phyloP scores from a whole-genome alignment of 2,888 invertebrate species.

The Thymelicus lineola region DNA sequence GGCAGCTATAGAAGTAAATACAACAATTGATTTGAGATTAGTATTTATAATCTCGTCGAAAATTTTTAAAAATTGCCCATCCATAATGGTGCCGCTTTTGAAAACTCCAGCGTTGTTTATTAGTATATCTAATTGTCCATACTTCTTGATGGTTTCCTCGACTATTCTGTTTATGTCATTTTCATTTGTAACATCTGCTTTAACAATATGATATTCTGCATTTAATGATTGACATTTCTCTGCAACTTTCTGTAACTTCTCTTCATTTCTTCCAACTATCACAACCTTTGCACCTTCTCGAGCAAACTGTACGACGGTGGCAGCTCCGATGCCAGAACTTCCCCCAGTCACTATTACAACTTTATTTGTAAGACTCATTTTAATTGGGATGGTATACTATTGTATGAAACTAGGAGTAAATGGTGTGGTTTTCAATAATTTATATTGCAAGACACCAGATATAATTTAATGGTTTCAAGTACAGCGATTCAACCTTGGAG shows the following conservation, averaged over 20 bases:
- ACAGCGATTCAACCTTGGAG: too few relatives aligned
- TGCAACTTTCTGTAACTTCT: conserved; percentile 53
- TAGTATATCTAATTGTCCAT: conserved; percentile 56
- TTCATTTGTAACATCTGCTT: conserved; percentile 53
- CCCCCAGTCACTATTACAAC: conserved; percentile 66
- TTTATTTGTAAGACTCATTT: conserved; percentile 63
- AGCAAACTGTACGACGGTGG: conserved; percentile 54
- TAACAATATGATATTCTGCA: conserved; percentile 48
- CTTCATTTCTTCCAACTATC: conserved; percentile 62
- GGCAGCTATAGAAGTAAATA: conserved; percentile 51
- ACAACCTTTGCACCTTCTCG: conserved; percentile 57
- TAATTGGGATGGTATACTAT: neutral
- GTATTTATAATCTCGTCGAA: conserved; percentile 54
- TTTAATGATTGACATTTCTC: conserved; percentile 52
- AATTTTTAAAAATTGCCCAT: conserved; percentile 47
- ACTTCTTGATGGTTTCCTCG: conserved; percentile 51
- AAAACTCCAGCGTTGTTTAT: conserved; percentile 59
- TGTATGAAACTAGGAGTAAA: too few relatives aligned
- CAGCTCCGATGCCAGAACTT: conserved; percentile 66
- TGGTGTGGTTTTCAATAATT: too few relatives aligned
- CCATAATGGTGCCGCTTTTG: conserved; percentile 41
- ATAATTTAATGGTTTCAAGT: too few relatives aligned
- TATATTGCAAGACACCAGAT: too few relatives aligned
- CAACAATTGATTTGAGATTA: conserved; percentile 53
- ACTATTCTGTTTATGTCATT: conserved; percentile 49